These are phyloP conservation scores for Siniperca scherzeri DNA, from an alignment of 2,797 vertebrate genomes.

Conservation along the genomic window DNA sequence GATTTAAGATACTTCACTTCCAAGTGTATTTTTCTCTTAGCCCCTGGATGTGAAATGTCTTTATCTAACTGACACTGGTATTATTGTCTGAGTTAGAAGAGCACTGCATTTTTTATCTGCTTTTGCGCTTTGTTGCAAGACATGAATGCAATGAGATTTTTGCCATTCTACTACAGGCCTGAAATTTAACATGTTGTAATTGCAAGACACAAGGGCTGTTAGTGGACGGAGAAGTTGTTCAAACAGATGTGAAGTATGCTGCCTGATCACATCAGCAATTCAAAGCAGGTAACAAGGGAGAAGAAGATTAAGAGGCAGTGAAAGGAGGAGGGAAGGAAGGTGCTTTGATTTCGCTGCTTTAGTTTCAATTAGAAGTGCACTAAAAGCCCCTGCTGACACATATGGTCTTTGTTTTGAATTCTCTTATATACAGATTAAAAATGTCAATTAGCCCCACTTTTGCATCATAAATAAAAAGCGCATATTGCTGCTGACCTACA, in stretches of 20 bases:
- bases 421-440: not conserved
- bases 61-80: not conserved
- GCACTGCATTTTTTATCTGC: not conserved
- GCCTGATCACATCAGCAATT: slow-evolving; percentile 46
- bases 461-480: not conserved
- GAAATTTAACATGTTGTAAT: slow-evolving; percentile 42
- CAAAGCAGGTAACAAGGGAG: slow-evolving; percentile 37
- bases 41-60: slow-evolving; percentile 5
- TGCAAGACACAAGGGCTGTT: slow-evolving; percentile 5
- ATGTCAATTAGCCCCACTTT: not conserved
- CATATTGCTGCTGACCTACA: slow-evolving; percentile 5
- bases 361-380: slow-evolving; percentile 18
- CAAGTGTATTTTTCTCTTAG: not conserved
- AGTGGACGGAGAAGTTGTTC: slow-evolving; percentile 17
- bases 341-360: slow-evolving; percentile 16
- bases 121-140: not conserved
- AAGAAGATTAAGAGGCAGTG: not conserved
- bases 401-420: not conserved
- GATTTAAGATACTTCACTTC: slow-evolving; percentile 11
- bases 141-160: no score
- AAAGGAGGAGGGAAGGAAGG: slow-evolving; percentile 1
- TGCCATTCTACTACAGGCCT: not conserved
- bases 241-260: slow-evolving; percentile 33
- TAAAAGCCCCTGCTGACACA: slow-evolving; percentile 1
- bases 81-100: not conserved